Evolutionary conservation across 2,888 invertebrate species (phyloP).

Genomic region (Gymnoscelis rufifasciata): DNA sequence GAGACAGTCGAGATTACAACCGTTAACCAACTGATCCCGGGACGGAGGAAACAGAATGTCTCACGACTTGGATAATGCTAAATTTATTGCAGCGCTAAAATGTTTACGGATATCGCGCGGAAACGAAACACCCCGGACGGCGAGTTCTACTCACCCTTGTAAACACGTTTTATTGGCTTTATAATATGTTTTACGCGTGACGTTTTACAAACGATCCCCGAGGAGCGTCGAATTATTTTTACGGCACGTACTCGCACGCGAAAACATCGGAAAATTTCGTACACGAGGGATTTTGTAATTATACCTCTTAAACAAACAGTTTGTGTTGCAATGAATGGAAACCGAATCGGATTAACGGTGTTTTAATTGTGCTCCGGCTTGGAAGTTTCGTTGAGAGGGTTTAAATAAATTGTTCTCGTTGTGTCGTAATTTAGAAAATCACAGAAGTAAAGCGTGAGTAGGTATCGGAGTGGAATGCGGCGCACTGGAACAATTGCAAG

Average conservation of each 20-base stretch:
- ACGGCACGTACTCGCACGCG: conserved; percentile 70
- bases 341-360: conserved; percentile 40
- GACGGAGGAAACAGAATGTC: conserved; percentile 74
- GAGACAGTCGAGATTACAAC: conserved; percentile 71
- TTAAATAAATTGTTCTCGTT: conserved; percentile 38
- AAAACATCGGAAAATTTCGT: conserved; percentile 66
- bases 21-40: conserved; percentile 76
- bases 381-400: conserved; percentile 26
- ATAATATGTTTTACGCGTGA: conserved; percentile 80
- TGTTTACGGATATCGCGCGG: conserved; percentile 76
- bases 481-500: conserved; percentile 69
- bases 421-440: conserved; percentile 71
- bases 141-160: conserved; percentile 75
- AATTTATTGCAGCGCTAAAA: conserved; percentile 78
- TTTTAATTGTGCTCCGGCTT: conserved; percentile 38
- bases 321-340: conserved; percentile 51
- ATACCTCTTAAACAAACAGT: conserved; percentile 65
- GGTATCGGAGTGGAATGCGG: conserved; percentile 50
- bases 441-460: conserved; percentile 64
- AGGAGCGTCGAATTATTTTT: conserved; percentile 76
- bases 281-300: conserved; percentile 73
- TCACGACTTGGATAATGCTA: conserved; percentile 75
- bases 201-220: conserved; percentile 79
- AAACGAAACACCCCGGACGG: conserved; percentile 58
- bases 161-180: conserved; percentile 80